These are phyloP conservation scores for Siderastrea siderea DNA, from an alignment of 92 coral and sea anemone species.

Conservation along the genomic window DNA sequence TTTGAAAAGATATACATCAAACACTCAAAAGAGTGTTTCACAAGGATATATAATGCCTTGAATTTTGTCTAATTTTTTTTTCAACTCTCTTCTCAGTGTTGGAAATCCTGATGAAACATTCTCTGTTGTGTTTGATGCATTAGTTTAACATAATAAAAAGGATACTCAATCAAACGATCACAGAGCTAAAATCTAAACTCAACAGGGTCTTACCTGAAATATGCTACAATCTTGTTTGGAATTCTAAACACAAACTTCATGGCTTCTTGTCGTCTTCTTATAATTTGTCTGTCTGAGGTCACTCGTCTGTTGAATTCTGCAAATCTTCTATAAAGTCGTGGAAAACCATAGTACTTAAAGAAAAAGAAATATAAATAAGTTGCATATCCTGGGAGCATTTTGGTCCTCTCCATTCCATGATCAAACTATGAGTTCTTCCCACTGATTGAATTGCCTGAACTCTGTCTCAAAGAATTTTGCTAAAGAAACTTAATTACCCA, in stretches of 20 bases:
- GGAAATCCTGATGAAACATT: too few species aligned
- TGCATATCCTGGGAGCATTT: background rate
- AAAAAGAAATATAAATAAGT: background rate
- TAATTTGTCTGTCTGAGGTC: conserved; percentile 82
- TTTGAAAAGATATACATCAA: too few species aligned
- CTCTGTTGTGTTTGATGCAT: too few species aligned
- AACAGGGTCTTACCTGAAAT: conserved; percentile 74
- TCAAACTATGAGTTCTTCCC: too few species aligned
- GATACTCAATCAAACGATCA: too few species aligned
- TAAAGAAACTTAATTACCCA: too few species aligned
- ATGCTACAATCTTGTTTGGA: conserved; percentile 85
- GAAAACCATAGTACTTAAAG: conserved; percentile 95
- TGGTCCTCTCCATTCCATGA: background rate
- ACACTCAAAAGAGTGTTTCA: too few species aligned
- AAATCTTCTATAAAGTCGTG: conserved; percentile 96
- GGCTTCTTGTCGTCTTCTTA: conserved; percentile 87
- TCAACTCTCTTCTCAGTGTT: too few species aligned
- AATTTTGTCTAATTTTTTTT: too few species aligned
- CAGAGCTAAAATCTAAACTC: background rate
- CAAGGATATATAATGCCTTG: too few species aligned
- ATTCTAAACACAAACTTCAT: conserved; percentile 90
- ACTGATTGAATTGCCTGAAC: too few species aligned
- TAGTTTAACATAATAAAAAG: background rate
- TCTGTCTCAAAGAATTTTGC: too few species aligned
- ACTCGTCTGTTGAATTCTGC: conserved; percentile 96